phyloP scores from a whole-genome alignment of 2,113 vertebrate species.

The Spilogale gracilis region DNA sequence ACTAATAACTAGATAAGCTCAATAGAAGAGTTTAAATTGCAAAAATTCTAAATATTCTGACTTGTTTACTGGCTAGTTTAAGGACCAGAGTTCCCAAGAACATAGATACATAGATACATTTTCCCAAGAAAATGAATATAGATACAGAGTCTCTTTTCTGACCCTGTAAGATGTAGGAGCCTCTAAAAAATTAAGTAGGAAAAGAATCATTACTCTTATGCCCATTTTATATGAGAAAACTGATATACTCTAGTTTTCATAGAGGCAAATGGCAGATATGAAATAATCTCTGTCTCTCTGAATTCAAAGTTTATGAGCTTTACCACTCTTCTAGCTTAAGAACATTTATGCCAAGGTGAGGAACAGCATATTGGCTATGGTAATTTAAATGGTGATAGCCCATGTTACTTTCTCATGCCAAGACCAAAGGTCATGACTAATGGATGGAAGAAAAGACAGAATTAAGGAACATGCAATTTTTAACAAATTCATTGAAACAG shows the following conservation, averaged over 20 bases:
- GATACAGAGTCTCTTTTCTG: not conserved
- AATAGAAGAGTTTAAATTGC: not conserved
- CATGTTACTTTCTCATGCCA: not conserved
- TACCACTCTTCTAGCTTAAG: not conserved
- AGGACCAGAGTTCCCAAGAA: not conserved
- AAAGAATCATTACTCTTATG: not conserved
- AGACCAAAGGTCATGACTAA: not conserved
- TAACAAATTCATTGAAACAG: not conserved
- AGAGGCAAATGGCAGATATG: not conserved
- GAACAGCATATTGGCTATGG: not conserved
- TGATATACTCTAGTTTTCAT: not conserved
- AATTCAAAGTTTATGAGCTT: not conserved
- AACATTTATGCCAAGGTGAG: not conserved
- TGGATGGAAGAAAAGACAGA: not conserved
- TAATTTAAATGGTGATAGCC: not conserved
- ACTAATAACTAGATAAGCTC: not conserved
- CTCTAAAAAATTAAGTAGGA: not conserved
- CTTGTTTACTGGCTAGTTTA: not conserved
- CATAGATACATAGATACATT: too few species aligned
- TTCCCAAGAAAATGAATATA: not conserved
- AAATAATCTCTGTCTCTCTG: not conserved
- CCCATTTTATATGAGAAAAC: not conserved
- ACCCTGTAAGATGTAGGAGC: not conserved
- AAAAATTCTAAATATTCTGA: constrained; percentile 14
- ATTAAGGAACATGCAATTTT: not conserved